Evolutionary conservation across 2,797 vertebrate species (phyloP).

Genomic region (Sebastiscus albofasciatus): DNA sequence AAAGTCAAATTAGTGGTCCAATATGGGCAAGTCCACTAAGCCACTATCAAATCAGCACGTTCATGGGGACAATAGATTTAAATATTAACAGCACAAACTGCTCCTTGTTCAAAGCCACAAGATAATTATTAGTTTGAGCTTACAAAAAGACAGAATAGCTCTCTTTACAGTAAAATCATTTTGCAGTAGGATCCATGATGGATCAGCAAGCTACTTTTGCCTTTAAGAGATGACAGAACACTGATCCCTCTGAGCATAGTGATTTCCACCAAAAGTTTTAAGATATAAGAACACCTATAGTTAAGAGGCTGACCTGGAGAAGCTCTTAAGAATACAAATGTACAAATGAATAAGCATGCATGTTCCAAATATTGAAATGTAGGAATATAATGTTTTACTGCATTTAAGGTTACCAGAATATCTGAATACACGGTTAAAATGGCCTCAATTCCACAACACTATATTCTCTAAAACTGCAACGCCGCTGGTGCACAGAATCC

Average conservation of each 20-base stretch:
- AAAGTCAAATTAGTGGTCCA: neutral
- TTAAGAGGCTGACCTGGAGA: neutral
- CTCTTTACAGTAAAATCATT: neutral
- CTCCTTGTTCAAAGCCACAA: neutral
- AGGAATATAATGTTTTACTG: neutral
- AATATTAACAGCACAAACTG: neutral
- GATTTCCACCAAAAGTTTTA: neutral
- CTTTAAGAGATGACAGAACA: neutral
- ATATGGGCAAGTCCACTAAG: neutral
- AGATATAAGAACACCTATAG: neutral
- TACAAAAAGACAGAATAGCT: neutral
- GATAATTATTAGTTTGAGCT: neutral
- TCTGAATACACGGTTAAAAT: neutral
- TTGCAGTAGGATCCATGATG: neutral
- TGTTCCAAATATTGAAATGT: neutral
- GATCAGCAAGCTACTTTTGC: neutral
- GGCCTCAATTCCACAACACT: neutral
- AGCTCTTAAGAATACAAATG: neutral
- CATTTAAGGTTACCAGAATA: conserved; percentile 6
- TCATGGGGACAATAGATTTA: neutral
- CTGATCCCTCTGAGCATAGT: neutral
- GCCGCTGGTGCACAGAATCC: conserved; percentile 30
- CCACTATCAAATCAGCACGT: neutral
- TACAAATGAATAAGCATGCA: neutral
- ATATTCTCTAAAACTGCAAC: conserved; percentile 26